Base-by-base conservation (phyloP, 1,140 invertebrate species). In the Hycleus cichorii region DNA sequence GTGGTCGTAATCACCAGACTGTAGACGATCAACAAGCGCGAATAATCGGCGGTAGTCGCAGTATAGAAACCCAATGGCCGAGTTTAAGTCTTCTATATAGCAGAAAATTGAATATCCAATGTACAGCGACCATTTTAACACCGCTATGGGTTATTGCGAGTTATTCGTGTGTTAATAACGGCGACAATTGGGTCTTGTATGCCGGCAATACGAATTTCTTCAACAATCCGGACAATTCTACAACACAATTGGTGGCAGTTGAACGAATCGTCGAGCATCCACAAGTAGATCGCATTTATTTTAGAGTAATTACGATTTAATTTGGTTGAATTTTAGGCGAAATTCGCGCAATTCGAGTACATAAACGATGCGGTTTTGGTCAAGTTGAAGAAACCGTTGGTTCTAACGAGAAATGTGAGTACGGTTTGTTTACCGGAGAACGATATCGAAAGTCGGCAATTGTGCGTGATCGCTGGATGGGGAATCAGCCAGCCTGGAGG, bases 401-500 rank as follows among this genome's bases (percentile, higher is more conserved):
- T 67, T 3, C 77, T 84, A 46, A 77, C 75, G 9, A 69, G 74
- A 49, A 78, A 80, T 63, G 74, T 83, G 18, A 80, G 76, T 49
- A 78, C 82, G 4, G 74, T 82, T 61, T 85, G 83, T 66, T 65
- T 84, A 26, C 79, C 80, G 2, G 71, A 67, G 57, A 70, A 75
- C 47, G 57, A 72, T 3, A 75, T 80, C 42, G 69, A 83, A 72
- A 72, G 76, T 2, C 69, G 74, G 54, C 80, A 82, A 61, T 60
- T 83, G 5, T 85, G 83, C 61, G 78, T 83, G 2, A 80, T 78
- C 6, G 81, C 77, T 46, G 81, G 81, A 50, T 84, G 82, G 81
- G 79, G 80, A 51, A 76, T 79, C 44, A 75, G 73, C 46, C 70
- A 73, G 51, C 77, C 76, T 53, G 78, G 76, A 67, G 72, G 72